These are phyloP conservation scores for Andricus grossulariae DNA, from an alignment of 1,140 invertebrate species.

Conservation along the genomic window DNA sequence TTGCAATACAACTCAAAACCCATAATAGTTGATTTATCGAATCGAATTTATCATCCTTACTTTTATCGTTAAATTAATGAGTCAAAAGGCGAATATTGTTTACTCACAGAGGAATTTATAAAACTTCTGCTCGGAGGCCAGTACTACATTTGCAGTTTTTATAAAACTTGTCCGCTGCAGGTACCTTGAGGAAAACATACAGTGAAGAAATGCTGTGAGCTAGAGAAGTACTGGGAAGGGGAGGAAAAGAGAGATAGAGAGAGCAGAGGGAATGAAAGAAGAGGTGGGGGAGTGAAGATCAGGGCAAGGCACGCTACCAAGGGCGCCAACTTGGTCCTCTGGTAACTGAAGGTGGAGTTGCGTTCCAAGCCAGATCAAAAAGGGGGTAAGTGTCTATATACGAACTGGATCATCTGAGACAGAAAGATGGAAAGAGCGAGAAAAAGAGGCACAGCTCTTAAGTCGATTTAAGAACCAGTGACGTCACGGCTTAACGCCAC, in stretches of 20 bases:
- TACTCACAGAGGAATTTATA: slow-evolving; percentile 1
- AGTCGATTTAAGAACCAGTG: slow-evolving; percentile 24
- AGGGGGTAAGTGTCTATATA: background rate
- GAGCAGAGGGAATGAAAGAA: slow-evolving; percentile 30
- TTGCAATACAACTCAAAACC: too few species aligned
- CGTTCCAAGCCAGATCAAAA: too few species aligned
- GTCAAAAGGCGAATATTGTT: background rate
- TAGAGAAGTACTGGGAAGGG: slow-evolving; percentile 1
- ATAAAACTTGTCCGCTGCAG: background rate
- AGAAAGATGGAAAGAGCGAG: background rate
- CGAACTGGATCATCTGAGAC: background rate
- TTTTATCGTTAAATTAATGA: too few species aligned
- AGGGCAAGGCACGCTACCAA: slow-evolving; percentile 58
- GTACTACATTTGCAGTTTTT: background rate
- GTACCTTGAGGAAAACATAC: background rate
- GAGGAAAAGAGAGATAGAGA: slow-evolving; percentile 9
- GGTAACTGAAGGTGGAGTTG: too few species aligned
- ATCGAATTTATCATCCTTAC: background rate
- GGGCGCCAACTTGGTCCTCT: slow-evolving; percentile 55
- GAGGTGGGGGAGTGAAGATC: slow-evolving; percentile 39
- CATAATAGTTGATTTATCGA: background rate
- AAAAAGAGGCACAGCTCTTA: background rate
- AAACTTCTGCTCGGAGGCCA: background rate
- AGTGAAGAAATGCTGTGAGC: background rate
- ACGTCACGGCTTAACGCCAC: slow-evolving; percentile 19